Base-by-base conservation (phyloP, 2,888 invertebrate species). In the Drosophila siamana region DNA sequence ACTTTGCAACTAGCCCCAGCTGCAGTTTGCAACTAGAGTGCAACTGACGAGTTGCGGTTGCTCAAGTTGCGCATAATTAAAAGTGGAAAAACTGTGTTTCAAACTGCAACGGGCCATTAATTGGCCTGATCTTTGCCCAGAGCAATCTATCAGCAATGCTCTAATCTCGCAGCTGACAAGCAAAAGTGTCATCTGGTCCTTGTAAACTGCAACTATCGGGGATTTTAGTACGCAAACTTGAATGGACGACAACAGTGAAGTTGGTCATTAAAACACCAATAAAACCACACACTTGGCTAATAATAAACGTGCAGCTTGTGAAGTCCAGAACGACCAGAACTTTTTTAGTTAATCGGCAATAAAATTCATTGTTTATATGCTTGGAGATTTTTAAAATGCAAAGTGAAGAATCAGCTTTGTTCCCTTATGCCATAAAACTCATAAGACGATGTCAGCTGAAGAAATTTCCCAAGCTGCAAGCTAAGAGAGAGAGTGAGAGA, bases 31-130 rank as follows among this genome's bases (percentile, higher is more conserved):
- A 64, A 57, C 63, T 36, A 30, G 63, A 33, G 26, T 44, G 24
- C 60, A 60, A 65, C 46, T 36, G 30, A 9, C 28, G 9, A 16
- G 24, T 15, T 36, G 33, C 54, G 54, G 47, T 73, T 73, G 59
- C 70, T 64, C 76, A 56, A 77, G 66, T 44, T 59, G 65, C 51
- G 81, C 81, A 81, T 81, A 81, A 81, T 81, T 81, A 86, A 86
- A 86, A 78, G 75, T 66, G 67, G 72, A 74, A 52, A 64, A 60
- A 56, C 78, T 62, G 55, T 73, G 55, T 73, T 69, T 30, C 43
- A 30, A 24, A 55, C 43, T 44, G 56, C 55, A 74, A 65, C 57
- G 40, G 28, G 36, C 61, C 77, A 46, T 54, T 78, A 75, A 77
- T 66, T 78, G 74, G 73, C 43, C 60, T 43, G 50, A 77, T 73